Evolutionary conservation across 2,113 vertebrate species (phyloP), one percentile per base, ranked within the genome.

Genomic region (Erythrolamprus reginae): DNA sequence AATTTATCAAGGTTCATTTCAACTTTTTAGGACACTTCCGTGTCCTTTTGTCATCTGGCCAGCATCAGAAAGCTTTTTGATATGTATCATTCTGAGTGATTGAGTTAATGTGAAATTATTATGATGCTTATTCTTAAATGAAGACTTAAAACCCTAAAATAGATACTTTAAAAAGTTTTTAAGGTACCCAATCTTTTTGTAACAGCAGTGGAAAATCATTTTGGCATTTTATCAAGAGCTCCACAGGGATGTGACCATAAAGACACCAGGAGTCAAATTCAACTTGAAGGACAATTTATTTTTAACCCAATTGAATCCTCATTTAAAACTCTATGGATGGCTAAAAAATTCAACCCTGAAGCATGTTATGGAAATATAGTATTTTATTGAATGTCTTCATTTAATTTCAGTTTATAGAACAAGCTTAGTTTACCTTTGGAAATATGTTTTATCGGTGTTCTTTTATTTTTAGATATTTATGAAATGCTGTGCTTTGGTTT

Each of bases 381-480:
- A 1, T 88, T 3, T 85, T 2, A 4, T 13, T 89, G 21, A 82
- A 52, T 86, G 2, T 88, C 82, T 7, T 89, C 70, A 53, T 91
- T 84, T 90, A 24, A 19, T 87, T 93, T 88, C 7, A 47, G 1
- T 38, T 94, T 9, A 86, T 56, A 65, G 52, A 86, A 93, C 53
- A 88, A 52, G 70, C 5, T 82, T 28, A 26, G 7, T 92, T 55
- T 92, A 12, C 42, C 4, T 48, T 86, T 58, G 2, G 5, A 1
- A 91, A 84, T 42, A 91, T 12, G 0, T 77, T 56, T 10, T 2
- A 88, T 50, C 3, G 56, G 1, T 38, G 1, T 0, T 90, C 1
- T 82, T 15, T 86, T 88, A 0, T 33, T 45, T 85, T 77, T 88
- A 28, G 3, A 10, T 88, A n/a, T 88, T 92, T 90, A 70, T 92